These are phyloP conservation scores for Actinostola sp. DNA, from an alignment of 92 coral and sea anemone species.

Conservation along the genomic window DNA sequence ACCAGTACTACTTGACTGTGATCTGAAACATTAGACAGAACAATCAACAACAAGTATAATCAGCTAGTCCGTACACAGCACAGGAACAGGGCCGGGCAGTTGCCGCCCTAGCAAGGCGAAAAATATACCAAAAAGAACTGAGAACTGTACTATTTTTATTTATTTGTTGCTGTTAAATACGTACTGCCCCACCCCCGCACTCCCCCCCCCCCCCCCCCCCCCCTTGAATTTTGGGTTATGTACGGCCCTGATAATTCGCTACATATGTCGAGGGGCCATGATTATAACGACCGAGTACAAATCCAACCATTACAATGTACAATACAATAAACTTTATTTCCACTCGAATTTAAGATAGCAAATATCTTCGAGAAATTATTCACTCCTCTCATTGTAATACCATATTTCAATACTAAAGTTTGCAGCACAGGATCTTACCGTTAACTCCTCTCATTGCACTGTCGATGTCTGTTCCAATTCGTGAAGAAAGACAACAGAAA, in stretches of 20 bases:
- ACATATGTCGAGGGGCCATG: too few relatives aligned
- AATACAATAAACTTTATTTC: too few relatives aligned
- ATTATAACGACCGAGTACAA: too few relatives aligned
- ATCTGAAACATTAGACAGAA: background rate
- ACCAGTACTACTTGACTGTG: background rate
- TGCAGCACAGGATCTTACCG: conserved; percentile 20
- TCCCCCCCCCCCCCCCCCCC: too few relatives aligned
- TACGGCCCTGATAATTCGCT: too few relatives aligned
- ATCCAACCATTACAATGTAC: too few relatives aligned
- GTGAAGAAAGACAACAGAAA: conserved; percentile 11
- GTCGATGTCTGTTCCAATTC: conserved; percentile 21
- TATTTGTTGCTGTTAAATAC: too few relatives aligned
- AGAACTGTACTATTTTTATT: too few relatives aligned
- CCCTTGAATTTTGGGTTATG: too few relatives aligned
- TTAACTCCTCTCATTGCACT: conserved; percentile 10
- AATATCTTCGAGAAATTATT: background rate
- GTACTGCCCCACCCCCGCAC: too few relatives aligned
- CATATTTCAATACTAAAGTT: background rate
- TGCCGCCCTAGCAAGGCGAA: too few relatives aligned
- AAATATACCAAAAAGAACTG: background rate
- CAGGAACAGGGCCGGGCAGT: too few relatives aligned
- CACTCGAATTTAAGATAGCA: background rate
- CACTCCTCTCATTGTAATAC: background rate
- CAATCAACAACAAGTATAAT: background rate
- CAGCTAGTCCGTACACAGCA: background rate